A percentile compares a stretch with the other conserved stretches of the same genome.
phyloP scores from a whole-genome alignment of 2,888 invertebrate species.

The Scaptomyza parva region DNA sequence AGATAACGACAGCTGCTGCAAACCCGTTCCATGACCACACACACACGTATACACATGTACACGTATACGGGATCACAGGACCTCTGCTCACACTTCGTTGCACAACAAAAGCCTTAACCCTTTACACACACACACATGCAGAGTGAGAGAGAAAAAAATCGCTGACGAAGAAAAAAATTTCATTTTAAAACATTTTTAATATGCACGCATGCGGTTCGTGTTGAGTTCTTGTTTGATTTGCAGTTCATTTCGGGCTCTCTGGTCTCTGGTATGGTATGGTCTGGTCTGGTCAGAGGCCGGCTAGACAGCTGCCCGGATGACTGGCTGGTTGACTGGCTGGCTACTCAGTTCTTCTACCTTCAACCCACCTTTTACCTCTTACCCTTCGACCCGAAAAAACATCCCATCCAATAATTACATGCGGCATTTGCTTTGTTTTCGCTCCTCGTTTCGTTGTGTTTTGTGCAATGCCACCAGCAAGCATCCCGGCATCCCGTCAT shows the following conservation, averaged over 20 bases:
- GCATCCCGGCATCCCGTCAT: constrained; percentile 68
- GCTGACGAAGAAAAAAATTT: constrained; percentile 41
- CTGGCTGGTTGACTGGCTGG: constrained; percentile 45
- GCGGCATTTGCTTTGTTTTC: constrained; percentile 74
- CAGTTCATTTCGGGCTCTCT: constrained; percentile 70
- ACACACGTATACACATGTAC: constrained; percentile 8
- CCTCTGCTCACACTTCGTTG: constrained; percentile 67
- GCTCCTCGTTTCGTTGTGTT: constrained; percentile 23
- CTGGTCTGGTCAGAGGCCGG: constrained; percentile 53
- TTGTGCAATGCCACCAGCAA: constrained; percentile 31
- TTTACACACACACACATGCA: too few species aligned
- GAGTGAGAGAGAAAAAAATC: constrained; percentile 20
- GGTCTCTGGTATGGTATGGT: constrained; percentile 29
- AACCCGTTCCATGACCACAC: constrained; percentile 41
- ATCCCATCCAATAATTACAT: constrained; percentile 74
- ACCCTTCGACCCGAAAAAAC: background rate
- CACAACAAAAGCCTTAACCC: constrained; percentile 73
- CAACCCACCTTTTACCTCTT: constrained; percentile 15
- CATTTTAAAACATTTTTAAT: constrained; percentile 73
- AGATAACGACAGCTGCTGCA: constrained; percentile 75
- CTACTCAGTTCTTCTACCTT: constrained; percentile 28
- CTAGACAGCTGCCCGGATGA: constrained; percentile 64
- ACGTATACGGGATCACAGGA: constrained; percentile 54
- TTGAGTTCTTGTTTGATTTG: constrained; percentile 63
- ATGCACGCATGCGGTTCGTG: constrained; percentile 70